Evolutionary conservation across 1,140 invertebrate species (phyloP).

Genomic region (Halictus rubicundus): DNA sequence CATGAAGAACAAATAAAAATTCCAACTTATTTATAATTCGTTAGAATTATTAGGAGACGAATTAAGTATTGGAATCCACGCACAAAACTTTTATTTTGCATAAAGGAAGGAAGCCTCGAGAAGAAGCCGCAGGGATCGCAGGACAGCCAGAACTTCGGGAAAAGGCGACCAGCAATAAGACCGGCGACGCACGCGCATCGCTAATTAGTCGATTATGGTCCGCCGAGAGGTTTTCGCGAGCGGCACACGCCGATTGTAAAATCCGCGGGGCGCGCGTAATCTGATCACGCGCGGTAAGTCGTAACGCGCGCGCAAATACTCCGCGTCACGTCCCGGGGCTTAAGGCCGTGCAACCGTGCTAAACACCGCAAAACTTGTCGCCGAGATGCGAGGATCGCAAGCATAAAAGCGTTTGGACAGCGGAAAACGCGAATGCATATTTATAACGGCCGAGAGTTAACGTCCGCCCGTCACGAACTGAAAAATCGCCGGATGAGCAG

Average conservation of each 20-base stretch:
- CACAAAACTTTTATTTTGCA: too few relatives aligned
- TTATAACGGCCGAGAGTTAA: slow-evolving; percentile 29
- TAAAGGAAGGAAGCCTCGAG: too few relatives aligned
- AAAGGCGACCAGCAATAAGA: slow-evolving; percentile 1
- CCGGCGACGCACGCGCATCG: slow-evolving; percentile 33
- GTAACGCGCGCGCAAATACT: slow-evolving; percentile 66
- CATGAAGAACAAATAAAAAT: too few relatives aligned
- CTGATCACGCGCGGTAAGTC: slow-evolving; percentile 64
- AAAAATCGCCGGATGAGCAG: too few relatives aligned
- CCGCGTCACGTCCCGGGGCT: slow-evolving; percentile 66
- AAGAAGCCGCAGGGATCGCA: too few relatives aligned
- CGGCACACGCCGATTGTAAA: slow-evolving; percentile 38
- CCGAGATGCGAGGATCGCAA: background rate
- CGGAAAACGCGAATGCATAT: slow-evolving; percentile 33
- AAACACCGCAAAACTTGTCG: slow-evolving; percentile 55
- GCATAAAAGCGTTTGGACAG: slow-evolving; percentile 30
- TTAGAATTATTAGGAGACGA: too few relatives aligned
- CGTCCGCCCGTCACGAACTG: background rate
- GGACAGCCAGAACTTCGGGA: too few relatives aligned
- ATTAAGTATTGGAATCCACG: too few relatives aligned
- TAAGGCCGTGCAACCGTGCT: slow-evolving; percentile 48
- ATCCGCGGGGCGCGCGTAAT: slow-evolving; percentile 56
- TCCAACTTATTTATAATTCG: too few relatives aligned
- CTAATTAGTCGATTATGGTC: slow-evolving; percentile 59
- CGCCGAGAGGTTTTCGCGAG: slow-evolving; percentile 24